Evolutionary conservation across 2,797 vertebrate species (phyloP).

Genomic region (Hafferia zeledoni): DNA sequence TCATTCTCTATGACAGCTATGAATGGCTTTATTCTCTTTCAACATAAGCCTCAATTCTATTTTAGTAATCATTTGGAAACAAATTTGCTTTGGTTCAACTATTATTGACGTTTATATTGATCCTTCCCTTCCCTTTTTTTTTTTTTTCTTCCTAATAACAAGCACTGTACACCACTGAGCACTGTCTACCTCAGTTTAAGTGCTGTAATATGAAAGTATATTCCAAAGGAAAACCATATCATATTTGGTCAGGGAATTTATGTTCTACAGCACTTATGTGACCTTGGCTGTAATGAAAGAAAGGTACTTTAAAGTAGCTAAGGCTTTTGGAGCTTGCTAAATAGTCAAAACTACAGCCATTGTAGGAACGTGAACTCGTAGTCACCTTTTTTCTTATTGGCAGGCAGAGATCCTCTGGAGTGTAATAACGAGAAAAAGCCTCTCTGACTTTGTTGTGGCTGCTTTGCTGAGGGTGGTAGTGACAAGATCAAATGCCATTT

Average conservation of each 20-base stretch:
- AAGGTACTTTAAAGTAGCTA: background rate
- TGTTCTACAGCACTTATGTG: constrained; percentile 7
- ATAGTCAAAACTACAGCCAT: constrained; percentile 32
- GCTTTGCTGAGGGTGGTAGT: constrained; percentile 49
- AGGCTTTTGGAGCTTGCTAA: constrained; percentile 36
- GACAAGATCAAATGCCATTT: constrained; percentile 65
- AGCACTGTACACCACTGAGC: background rate
- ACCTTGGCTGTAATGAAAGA: background rate
- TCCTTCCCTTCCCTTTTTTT: background rate
- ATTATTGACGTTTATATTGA: background rate
- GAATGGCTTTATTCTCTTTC: background rate
- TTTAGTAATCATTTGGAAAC: background rate
- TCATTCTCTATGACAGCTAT: background rate
- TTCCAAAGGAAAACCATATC: background rate
- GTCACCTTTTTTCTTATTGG: constrained; percentile 61
- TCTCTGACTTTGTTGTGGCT: constrained; percentile 53
- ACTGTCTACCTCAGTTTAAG: background rate
- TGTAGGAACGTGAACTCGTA: constrained; percentile 34
- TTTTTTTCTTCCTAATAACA: background rate
- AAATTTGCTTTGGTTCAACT: background rate
- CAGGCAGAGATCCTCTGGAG: constrained; percentile 33
- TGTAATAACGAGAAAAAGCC: constrained; percentile 36
- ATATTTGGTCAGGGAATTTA: constrained; percentile 16
- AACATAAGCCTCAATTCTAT: background rate
- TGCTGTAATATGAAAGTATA: background rate